These are phyloP conservation scores for Dicrostonyx torquatus DNA, from an alignment of 2,797 vertebrate genomes.

Conservation along the genomic window DNA sequence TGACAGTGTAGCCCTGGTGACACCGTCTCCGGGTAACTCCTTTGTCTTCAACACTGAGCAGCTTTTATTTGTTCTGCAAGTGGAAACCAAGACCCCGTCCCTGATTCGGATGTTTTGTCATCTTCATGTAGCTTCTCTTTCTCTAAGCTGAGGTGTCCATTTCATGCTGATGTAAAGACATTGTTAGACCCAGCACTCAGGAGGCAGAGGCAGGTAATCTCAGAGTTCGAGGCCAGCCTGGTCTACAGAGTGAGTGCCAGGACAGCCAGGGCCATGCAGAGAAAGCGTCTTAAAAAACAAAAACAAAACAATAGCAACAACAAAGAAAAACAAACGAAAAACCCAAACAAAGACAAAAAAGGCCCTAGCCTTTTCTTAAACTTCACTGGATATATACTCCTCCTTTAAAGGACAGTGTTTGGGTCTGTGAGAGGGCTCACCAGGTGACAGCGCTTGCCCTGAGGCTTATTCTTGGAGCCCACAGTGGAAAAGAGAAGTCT, in stretches of 20 bases:
- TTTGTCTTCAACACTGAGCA: background rate
- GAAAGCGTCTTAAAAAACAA: background rate
- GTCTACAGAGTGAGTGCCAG: background rate
- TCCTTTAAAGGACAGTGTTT: background rate
- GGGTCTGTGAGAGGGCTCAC: background rate
- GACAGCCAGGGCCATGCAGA: background rate
- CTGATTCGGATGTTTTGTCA: background rate
- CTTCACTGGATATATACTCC: background rate
- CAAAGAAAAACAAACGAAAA: background rate
- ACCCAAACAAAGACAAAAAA: background rate
- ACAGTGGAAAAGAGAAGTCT: background rate
- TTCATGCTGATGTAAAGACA: background rate
- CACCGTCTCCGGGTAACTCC: background rate
- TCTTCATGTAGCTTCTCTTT: constrained; percentile 23
- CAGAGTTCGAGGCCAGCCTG: background rate
- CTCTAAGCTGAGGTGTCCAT: background rate
- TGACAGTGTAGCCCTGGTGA: background rate
- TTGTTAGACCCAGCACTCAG: background rate
- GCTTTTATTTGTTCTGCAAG: background rate
- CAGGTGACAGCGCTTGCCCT: background rate
- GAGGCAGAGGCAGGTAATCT: background rate
- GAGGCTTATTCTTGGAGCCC: too few species aligned
- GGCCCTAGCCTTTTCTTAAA: background rate
- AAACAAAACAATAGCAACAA: background rate
- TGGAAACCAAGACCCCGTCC: constrained; percentile 1